These are phyloP conservation scores for Margaritifera margaritifera DNA, from an alignment of 2,888 invertebrate genomes.

Conservation along the genomic window DNA sequence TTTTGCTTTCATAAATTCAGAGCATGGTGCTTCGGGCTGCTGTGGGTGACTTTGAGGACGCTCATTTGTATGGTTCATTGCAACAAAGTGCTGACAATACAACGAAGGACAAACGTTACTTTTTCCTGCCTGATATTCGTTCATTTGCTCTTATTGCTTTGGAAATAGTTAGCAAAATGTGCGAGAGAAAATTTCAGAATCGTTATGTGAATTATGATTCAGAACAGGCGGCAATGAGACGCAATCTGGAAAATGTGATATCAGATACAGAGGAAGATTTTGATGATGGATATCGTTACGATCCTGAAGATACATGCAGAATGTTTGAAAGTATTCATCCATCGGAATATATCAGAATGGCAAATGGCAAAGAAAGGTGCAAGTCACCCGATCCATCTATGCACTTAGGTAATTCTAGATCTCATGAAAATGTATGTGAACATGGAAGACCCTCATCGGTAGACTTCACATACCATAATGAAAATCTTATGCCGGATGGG, in stretches of 20 bases:
- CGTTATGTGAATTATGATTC: conserved; percentile 40
- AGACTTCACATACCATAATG: too few species aligned
- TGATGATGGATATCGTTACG: conserved; percentile 38
- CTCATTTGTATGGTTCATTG: conserved; percentile 59
- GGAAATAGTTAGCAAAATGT: conserved; percentile 56
- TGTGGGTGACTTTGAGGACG: conserved; percentile 64
- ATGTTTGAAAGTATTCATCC: conserved; percentile 32
- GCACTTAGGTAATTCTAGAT: too few species aligned
- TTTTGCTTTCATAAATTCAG: conserved; percentile 34
- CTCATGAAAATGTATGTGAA: too few species aligned
- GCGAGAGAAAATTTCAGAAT: conserved; percentile 47
- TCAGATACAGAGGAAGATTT: conserved; percentile 42
- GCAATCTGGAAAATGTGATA: conserved; percentile 32
- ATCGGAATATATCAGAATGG: conserved; percentile 4
- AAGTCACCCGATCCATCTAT: conserved; percentile 2
- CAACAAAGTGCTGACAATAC: conserved; percentile 52
- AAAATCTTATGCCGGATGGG: too few species aligned
- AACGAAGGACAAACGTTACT: conserved; percentile 52
- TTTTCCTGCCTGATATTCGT: conserved; percentile 62
- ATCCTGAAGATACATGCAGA: conserved; percentile 33
- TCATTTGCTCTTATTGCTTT: conserved; percentile 60
- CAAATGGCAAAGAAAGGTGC: conserved; percentile 9
- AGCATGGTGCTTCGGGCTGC: conserved; percentile 60
- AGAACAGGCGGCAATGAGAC: conserved; percentile 31
- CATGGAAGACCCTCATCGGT: too few species aligned